Conservation (phyloP, 2,888 invertebrate genomes). For the Tinea trinotella region DNA sequence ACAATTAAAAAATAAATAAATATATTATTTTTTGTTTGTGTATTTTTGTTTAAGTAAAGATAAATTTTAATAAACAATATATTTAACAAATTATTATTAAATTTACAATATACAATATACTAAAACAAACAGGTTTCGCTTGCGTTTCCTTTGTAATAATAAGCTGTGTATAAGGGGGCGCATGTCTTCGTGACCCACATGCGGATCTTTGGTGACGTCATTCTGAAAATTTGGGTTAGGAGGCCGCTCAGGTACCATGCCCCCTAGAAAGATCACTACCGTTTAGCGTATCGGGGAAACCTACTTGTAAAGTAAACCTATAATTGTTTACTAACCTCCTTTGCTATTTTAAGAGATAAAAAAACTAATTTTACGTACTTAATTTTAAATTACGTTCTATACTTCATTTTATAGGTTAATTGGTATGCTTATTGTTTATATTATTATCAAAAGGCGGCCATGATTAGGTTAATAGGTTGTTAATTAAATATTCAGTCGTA, state of each 20-base stretch:
- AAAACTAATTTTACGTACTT: no score
- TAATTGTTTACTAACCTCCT: slow-evolving; percentile 3
- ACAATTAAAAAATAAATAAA: no score
- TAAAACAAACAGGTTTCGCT: not conserved
- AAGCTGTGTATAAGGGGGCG: slow-evolving; percentile 7
- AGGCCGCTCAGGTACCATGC: slow-evolving; percentile 37
- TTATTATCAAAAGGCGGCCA: no score
- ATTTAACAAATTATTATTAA: no score
- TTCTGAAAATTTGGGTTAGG: slow-evolving; percentile 60
- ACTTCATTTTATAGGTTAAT: no score
- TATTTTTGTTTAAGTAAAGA: no score
- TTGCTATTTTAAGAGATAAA: slow-evolving; percentile 12
- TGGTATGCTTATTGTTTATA: no score
- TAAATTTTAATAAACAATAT: no score
- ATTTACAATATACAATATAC: not conserved
- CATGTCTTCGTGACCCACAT: slow-evolving; percentile 44
- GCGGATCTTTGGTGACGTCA: slow-evolving; percentile 57
- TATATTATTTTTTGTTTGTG: no score
- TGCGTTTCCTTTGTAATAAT: not conserved
- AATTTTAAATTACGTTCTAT: no score
- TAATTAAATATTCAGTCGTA: no score
- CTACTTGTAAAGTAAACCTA: slow-evolving; percentile 8
- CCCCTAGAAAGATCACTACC: slow-evolving; percentile 23
- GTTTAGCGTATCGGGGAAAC: slow-evolving; percentile 26
- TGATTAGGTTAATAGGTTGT: no score